A percentile compares a stretch with the other conserved stretches of the same genome.
Evolutionary conservation across 2,113 vertebrate genomes (phyloP).

Genomic region (Lethenteron reissneri): DNA sequence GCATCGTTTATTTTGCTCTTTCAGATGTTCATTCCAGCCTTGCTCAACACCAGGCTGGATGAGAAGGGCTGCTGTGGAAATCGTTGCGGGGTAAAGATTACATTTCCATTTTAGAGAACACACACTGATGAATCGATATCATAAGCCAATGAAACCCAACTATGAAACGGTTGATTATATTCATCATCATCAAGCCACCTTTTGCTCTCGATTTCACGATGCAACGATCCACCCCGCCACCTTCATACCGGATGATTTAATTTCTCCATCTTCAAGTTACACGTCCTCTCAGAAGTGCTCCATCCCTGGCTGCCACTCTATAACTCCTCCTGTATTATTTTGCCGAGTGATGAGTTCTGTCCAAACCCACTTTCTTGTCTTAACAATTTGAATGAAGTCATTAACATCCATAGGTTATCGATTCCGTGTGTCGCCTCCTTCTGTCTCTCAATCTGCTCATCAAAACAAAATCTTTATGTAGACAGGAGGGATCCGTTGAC

Average conservation of each 20-base stretch:
- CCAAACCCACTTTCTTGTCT: too few relatives aligned
- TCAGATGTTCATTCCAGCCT: slow-evolving; percentile 2
- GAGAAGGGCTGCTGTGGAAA: slow-evolving; percentile 1
- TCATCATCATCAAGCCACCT: not conserved
- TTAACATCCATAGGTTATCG: not conserved
- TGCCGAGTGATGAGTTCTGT: too few relatives aligned
- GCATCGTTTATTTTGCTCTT: not conserved
- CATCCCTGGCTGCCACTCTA: too few relatives aligned
- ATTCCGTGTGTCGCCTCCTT: not conserved
- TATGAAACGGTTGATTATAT: not conserved
- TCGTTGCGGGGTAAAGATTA: slow-evolving; percentile 3
- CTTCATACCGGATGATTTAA: not conserved
- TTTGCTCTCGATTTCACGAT: too few relatives aligned
- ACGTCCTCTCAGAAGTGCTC: too few relatives aligned
- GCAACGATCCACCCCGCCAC: too few relatives aligned
- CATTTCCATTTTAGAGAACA: not conserved
- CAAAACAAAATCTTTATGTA: too few relatives aligned
- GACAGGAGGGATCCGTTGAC: not conserved
- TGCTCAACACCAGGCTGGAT: not conserved
- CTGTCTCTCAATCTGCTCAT: too few relatives aligned
- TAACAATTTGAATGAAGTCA: not conserved
- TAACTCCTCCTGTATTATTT: too few relatives aligned
- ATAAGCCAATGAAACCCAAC: not conserved
- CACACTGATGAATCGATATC: not conserved
- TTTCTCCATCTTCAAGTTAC: not conserved